Evolutionary conservation across 2,113 vertebrate genomes (phyloP), one percentile per base, ranked within the genome.

Genomic region (Scomber colias): DNA sequence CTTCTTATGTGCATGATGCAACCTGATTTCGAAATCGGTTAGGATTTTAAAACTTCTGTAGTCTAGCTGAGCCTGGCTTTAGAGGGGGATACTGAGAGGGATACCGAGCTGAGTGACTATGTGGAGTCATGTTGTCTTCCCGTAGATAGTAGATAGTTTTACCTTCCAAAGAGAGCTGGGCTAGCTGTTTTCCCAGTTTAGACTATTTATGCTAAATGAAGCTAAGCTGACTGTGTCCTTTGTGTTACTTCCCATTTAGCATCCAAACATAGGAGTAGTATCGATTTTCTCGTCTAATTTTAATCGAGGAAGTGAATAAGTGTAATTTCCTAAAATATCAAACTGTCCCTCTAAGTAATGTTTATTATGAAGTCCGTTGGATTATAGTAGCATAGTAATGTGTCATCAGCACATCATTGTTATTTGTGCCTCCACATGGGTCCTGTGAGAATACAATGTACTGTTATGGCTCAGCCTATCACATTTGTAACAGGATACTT

Each of bases 401-500:
- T 76, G 82, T 77, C 16, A 78, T 85, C 19, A 73, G 31, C 2
- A 21, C 31, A 40, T n/a, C 46, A 16, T 27, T 72, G 65, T 45
- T 6, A 61, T 63, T 5, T 56, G 68, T 86, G 77, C 71, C 79
- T 69, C 81, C 85, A 66, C 72, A 64, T 40, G 54, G 15, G 40
- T 65, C 65, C 79, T 79, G 84, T 64, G 79, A 87, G 84, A 83
- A 88, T 84, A 67, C 44, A n/a, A 87, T 82, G 88, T 90, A 59
- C 89, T 53, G 63, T 62, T 77, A 65, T 53, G 71, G 78, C 56
- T 74, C 66, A 67, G 88, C 81, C 87, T 78, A 69, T 89, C 87
- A 86, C 40, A 50, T 83, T 89, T 85, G 90, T 87, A 90, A 87
- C 90, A 86, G 69, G 83, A 90, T 46, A 62, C 75, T 81, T 89